Evolutionary conservation across 2,113 vertebrate species (phyloP), one percentile per base, ranked within the genome.

Genomic region (Motacilla tschutschensis): DNA sequence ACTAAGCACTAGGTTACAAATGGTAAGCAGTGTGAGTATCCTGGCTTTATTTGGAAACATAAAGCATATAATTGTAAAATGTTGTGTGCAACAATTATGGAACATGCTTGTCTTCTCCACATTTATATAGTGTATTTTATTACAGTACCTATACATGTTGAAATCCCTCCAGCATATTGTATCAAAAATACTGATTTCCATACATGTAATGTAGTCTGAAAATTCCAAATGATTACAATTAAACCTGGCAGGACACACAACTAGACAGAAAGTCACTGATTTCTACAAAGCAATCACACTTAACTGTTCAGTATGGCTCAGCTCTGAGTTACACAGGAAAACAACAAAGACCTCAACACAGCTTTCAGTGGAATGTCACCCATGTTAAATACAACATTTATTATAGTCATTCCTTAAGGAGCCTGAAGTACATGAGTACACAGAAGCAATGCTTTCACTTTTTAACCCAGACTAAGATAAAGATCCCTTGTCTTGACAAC

Each of bases 121-220:
- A 51, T 47, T 67, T 60, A 57, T 38, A 26, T 22, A 1, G 10
- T 21, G 26, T 3, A 12, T 28, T 43, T 78, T 46, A 31, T 14
- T 60, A n/a, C 2, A 79, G 8, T 19, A 84, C 3, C 5, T 40
- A 44, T 4, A 22, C 26, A 50, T 41, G 7, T 5, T 74, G 16
- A 80, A 17, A 81, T 1, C 1, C 1, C 35, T 86, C 9, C 54
- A 60, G 17, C 14, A 33, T 7, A 66, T 2, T 1, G 0, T 25
- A 67, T n/a, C 6, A 77, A 74, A 85, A 55, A 35, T 4, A 48
- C 6, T 25, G 5, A 63, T 58, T 70, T 62, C 47, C 24, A 35
- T 6, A n/a, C 2, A 41, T 0, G 1, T 19, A 60, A 46, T 1
- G 0, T 14, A 72, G 24, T 13, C 36, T 46, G 11, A 83, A 82